phyloP scores from a whole-genome alignment of 2,888 invertebrate genomes.

The Hirtodrosophila alboralis region DNA sequence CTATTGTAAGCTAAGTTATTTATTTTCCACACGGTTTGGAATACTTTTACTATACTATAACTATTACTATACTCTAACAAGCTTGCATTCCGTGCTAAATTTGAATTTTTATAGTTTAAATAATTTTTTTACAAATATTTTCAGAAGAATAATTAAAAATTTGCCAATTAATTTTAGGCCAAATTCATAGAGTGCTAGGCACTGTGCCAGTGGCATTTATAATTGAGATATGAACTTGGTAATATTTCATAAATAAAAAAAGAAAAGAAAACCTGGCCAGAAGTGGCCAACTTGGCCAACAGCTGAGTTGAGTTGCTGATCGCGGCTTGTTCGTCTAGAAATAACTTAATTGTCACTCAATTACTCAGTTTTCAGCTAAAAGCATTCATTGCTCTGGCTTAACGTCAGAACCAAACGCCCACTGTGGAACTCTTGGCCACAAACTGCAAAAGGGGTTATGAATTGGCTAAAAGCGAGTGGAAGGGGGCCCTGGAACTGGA shows the following conservation, averaged over 20 bases:
- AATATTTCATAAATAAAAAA: conserved; percentile 80
- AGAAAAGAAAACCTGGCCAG: conserved; percentile 27
- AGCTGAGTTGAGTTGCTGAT: conserved; percentile 52
- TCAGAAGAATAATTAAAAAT: too few species aligned
- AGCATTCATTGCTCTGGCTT: conserved; percentile 75
- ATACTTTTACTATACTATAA: too few species aligned
- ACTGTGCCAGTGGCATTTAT: conserved; percentile 63
- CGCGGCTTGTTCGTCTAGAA: conserved; percentile 76
- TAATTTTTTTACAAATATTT: too few species aligned
- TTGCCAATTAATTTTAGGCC: too few species aligned
- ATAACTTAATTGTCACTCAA: conserved; percentile 84
- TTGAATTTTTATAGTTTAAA: too few species aligned
- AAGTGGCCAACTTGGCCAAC: conserved; percentile 26
- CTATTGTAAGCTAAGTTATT: too few species aligned
- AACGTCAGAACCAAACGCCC: conserved; percentile 55
- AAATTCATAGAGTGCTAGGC: conserved; percentile 1
- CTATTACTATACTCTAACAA: too few species aligned
- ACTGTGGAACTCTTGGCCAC: conserved; percentile 13
- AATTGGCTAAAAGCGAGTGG: conserved; percentile 11
- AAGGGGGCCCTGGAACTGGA: conserved; percentile 18
- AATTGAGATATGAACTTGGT: conserved; percentile 83
- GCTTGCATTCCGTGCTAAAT: too few species aligned
- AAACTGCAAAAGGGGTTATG: background rate
- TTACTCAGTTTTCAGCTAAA: conserved; percentile 83
- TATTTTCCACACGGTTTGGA: too few species aligned